A percentile compares a stretch with the other conserved stretches of the same genome.
Conservation (phyloP, 2,113 vertebrate species). For the Gila orcuttii region DNA sequence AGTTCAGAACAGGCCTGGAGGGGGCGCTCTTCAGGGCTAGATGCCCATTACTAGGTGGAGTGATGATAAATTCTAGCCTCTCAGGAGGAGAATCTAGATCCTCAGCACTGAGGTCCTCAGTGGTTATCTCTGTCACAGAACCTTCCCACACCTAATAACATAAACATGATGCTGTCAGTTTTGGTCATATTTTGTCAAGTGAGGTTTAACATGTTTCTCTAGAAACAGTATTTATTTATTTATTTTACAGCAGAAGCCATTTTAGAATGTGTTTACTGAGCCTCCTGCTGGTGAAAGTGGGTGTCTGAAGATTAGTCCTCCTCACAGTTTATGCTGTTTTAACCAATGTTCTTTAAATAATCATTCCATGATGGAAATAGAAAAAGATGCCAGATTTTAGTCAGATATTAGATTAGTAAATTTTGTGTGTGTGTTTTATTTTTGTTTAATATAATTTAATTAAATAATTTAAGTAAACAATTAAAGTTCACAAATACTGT, state of each 20-base stretch:
- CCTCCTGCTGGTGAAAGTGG: slow-evolving; percentile 46
- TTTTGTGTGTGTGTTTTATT: not conserved
- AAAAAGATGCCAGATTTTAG: not conserved
- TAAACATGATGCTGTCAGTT: not conserved
- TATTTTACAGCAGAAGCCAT: not conserved
- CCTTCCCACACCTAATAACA: slow-evolving; percentile 80
- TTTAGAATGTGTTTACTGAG: slow-evolving; percentile 16
- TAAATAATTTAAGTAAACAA: not conserved
- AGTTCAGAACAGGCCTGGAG: slow-evolving; percentile 80
- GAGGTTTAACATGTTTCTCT: not conserved
- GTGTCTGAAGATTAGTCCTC: not conserved
- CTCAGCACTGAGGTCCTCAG: slow-evolving; percentile 78
- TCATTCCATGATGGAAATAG: not conserved
- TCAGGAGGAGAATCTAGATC: slow-evolving; percentile 80
- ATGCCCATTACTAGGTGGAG: slow-evolving; percentile 85
- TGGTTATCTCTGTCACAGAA: slow-evolving; percentile 83
- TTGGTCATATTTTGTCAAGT: slow-evolving; percentile 1
- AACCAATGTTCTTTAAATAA: not conserved
- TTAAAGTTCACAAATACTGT: not conserved
- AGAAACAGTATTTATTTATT: not conserved
- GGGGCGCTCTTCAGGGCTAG: slow-evolving; percentile 81
- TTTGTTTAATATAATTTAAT: not conserved
- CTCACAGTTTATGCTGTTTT: not conserved
- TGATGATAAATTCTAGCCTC: slow-evolving; percentile 80
- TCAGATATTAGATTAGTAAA: too few relatives aligned